Conservation (phyloP, 2,113 vertebrate species). For the Jacana jacana region DNA sequence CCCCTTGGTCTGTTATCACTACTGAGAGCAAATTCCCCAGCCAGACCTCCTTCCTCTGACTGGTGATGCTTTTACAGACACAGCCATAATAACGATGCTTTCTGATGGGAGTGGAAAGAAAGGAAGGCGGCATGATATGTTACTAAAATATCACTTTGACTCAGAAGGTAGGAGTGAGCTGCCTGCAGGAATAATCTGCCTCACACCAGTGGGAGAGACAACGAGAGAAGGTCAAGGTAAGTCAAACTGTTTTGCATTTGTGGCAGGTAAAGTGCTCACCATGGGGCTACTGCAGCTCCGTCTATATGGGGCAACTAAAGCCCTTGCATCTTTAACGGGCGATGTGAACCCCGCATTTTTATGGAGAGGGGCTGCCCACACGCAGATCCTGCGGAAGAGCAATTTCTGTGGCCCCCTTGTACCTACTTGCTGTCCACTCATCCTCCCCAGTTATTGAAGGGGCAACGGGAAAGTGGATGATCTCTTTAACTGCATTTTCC, state of each 20-base stretch:
- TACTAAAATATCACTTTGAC: background rate
- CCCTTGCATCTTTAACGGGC: background rate
- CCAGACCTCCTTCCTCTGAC: background rate
- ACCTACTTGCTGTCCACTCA: background rate
- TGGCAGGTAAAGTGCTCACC: background rate
- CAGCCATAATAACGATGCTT: background rate
- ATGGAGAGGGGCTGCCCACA: background rate
- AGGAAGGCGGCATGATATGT: background rate
- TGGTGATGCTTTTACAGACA: background rate
- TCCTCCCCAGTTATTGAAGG: background rate
- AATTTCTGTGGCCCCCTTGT: background rate
- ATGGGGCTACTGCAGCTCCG: background rate
- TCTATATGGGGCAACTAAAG: background rate
- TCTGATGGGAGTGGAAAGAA: background rate
- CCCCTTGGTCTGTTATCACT: background rate
- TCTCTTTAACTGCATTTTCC: background rate
- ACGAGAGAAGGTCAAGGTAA: background rate
- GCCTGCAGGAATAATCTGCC: background rate
- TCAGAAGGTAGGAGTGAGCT: background rate
- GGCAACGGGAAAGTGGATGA: background rate
- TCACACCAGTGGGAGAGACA: background rate
- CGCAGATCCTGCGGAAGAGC: background rate
- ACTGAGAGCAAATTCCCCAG: background rate
- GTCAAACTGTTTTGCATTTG: background rate
- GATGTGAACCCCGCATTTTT: background rate